Base-by-base conservation (phyloP, 1,140 invertebrate species). In the Platorchestia sp. region DNA sequence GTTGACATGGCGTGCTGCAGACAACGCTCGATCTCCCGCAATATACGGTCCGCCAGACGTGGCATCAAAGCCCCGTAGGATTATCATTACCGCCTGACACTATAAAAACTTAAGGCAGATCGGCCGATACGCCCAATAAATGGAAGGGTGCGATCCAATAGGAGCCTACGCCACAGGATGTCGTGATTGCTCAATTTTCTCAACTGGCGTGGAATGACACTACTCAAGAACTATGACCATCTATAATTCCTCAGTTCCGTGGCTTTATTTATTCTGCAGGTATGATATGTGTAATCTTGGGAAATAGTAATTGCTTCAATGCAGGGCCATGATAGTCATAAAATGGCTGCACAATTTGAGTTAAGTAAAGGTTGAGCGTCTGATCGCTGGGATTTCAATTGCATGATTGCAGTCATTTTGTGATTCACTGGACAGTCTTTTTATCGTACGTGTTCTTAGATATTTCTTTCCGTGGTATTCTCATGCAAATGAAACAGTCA, bases 81-180 rank as follows among this genome's bases (percentile, higher is more conserved):
- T 93, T 45, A 93, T 93, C 91, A 93, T 93, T 93, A 93, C 91
- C 91, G 6, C 40, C 43, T 40, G 91, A 45, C 91, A 93, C 91
- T 10, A 93, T 93, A 93, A 93, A 93, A 93, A 44, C 43, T 45
- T 47, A 42, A 7, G 43, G 44, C 43, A n/a, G 91, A 93, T 93
- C n/a, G 45, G 91, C 40, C 91, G 91, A 45, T 45, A 93, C 91
- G 91, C 91, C 91, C 91, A 93, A 47, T 40, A 93, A 93, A 93
- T 93, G 45, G 19, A 40, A n/a, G 91, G 91, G 43, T 45, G 45
- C 36, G 91, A 45, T 45, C 91, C 91, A 93, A 93, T 93, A 40
- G 44, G 47, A 93, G 91, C 16, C 36, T 45, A 36, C 91, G 45
- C 0, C 40, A 14, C 91, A 45, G 43, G 91, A 93, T 93, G 91